Conservation (phyloP, 1,140 invertebrate genomes). For the Drosophila funebris region DNA sequence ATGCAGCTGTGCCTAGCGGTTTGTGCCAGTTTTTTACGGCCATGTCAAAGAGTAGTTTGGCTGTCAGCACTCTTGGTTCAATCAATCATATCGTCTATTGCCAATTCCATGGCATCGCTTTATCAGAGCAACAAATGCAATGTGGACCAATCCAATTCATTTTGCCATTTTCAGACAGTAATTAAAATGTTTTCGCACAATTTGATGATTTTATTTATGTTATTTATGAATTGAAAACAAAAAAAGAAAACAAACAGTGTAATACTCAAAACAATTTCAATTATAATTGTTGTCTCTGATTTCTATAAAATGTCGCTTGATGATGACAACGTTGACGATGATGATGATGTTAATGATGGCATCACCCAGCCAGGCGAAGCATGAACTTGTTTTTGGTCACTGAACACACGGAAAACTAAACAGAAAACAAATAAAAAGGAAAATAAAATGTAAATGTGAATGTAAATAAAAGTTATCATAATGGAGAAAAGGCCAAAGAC, state of each 20-base stretch:
- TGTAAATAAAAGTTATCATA: constrained; percentile 29
- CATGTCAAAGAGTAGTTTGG: constrained; percentile 64
- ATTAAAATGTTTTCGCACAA: constrained; percentile 70
- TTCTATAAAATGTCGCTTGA: constrained; percentile 61
- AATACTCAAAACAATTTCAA: constrained; percentile 40
- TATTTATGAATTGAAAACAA: constrained; percentile 40
- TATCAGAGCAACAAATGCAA: constrained; percentile 29
- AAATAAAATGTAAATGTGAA: too few species aligned
- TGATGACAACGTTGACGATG: constrained; percentile 2
- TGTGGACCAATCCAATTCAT: constrained; percentile 38
- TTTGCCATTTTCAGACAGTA: constrained; percentile 63
- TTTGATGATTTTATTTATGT: constrained; percentile 42
- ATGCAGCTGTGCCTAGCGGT: constrained; percentile 8
- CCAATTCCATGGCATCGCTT: not conserved
- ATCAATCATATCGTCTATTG: constrained; percentile 49
- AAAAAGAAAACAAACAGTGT: not conserved
- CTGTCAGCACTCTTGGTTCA: constrained; percentile 54
- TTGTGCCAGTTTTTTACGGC: constrained; percentile 47
- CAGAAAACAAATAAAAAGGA: constrained; percentile 9
- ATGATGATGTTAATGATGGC: constrained; percentile 8
- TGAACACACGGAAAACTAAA: constrained; percentile 38
- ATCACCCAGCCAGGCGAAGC: constrained; percentile 50
- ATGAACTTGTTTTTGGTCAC: constrained; percentile 72
- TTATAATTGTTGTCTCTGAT: constrained; percentile 52
- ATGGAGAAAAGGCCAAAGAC: constrained; percentile 15